phyloP scores from a whole-genome alignment of 2,113 vertebrate species.

The Charina bottae region DNA sequence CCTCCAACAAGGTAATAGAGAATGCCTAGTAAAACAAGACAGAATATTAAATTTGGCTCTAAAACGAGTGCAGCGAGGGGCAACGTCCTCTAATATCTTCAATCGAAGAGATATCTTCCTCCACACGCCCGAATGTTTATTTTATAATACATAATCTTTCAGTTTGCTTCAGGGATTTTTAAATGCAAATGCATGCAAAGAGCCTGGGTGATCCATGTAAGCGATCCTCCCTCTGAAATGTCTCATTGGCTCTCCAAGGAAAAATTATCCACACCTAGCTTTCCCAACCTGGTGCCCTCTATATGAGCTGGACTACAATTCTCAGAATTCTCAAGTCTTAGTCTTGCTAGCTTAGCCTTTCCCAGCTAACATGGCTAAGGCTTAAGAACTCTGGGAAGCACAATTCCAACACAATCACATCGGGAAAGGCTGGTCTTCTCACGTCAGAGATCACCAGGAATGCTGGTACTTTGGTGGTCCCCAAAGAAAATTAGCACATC shows the following conservation, averaged over 20 bases:
- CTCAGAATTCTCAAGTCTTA: not conserved
- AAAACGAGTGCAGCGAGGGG: not conserved
- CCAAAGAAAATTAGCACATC: not conserved
- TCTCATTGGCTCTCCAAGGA: too few species aligned
- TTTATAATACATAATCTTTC: not conserved
- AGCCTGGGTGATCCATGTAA: not conserved
- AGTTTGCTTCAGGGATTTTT: not conserved
- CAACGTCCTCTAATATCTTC: constrained; percentile 9
- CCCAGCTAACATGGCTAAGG: not conserved
- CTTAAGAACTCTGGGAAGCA: not conserved
- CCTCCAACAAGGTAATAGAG: constrained; percentile 46
- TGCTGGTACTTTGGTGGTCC: not conserved
- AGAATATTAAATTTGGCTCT: constrained; percentile 28
- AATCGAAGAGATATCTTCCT: not conserved
- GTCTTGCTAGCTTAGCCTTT: too few species aligned
- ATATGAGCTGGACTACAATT: not conserved
- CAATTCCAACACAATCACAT: not conserved
- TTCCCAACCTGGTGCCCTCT: not conserved
- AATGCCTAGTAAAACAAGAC: constrained; percentile 28
- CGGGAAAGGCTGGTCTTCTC: not conserved
- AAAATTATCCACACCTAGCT: not conserved
- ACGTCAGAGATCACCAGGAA: not conserved
- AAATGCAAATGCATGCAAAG: not conserved
- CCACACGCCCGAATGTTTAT: fast-evolving
- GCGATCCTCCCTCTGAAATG: not conserved